Conservation (phyloP, 2,113 vertebrate species). For the Paralichthys olivaceus region DNA sequence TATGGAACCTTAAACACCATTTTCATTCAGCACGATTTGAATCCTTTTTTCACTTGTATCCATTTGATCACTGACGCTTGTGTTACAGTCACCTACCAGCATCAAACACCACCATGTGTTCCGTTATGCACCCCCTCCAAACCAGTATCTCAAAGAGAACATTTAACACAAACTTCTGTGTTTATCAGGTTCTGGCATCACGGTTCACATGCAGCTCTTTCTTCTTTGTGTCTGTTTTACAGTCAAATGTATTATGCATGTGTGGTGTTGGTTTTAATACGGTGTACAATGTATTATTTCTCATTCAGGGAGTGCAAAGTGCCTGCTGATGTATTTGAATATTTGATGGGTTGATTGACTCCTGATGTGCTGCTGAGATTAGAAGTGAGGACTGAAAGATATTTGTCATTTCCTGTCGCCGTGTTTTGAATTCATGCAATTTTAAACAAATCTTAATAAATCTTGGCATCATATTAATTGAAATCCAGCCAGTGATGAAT, state of each 20-base stretch:
- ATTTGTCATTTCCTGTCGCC: conserved; percentile 1
- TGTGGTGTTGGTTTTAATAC: background rate
- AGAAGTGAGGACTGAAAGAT: background rate
- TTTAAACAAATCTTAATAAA: background rate
- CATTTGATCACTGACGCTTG: background rate
- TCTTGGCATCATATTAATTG: background rate
- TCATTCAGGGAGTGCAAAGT: conserved; percentile 12
- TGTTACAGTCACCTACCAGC: no score
- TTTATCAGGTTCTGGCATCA: no score
- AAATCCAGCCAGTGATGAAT: background rate
- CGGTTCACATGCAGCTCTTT: no score
- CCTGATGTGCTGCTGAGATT: background rate
- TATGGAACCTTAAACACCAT: background rate
- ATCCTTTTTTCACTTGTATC: background rate
- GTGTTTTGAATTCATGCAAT: background rate
- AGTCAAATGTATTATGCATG: conserved; percentile 13
- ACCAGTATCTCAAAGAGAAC: no score
- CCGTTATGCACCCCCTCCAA: no score
- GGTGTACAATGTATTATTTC: conserved; percentile 22
- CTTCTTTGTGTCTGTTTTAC: background rate
- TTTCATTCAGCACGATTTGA: background rate
- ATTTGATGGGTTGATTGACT: background rate
- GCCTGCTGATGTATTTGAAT: conserved; percentile 2
- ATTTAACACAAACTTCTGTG: no score
- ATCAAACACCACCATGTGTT: no score